These are phyloP conservation scores for Leucopsar rothschildi DNA, from an alignment of 2,113 vertebrate genomes.

Conservation along the genomic window DNA sequence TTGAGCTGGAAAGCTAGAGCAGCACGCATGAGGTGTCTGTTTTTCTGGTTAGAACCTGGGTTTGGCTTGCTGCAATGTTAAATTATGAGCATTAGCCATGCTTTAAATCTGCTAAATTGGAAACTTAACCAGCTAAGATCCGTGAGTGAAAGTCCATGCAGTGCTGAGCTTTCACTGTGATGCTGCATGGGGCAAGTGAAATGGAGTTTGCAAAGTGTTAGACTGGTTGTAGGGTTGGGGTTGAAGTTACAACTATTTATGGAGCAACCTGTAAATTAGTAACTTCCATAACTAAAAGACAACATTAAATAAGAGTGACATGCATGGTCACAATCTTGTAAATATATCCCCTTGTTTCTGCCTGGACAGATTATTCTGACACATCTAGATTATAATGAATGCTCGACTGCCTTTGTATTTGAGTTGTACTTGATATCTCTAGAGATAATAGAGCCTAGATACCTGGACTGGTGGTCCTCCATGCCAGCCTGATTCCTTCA, in stretches of 20 bases:
- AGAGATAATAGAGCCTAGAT: background rate
- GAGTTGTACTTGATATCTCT: background rate
- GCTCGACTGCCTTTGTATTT: background rate
- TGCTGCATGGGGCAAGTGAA: background rate
- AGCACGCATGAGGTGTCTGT: background rate
- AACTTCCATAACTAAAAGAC: background rate
- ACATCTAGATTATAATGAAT: background rate
- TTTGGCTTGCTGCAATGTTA: background rate
- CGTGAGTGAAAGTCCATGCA: background rate
- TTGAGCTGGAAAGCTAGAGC: constrained; percentile 10
- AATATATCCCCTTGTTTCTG: background rate
- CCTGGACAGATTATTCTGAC: background rate
- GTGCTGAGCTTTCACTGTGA: background rate
- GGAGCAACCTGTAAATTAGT: background rate
- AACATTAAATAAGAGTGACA: background rate
- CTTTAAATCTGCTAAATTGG: background rate
- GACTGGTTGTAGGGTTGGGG: background rate
- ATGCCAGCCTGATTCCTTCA: background rate
- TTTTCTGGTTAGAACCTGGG: constrained; percentile 39
- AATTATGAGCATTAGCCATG: background rate
- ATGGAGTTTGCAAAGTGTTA: background rate
- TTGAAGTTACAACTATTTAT: background rate
- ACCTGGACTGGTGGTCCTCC: background rate
- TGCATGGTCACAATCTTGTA: background rate
- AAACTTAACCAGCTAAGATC: background rate